Percentiles rank a stretch among this genome's conserved stretches.
Conservation (phyloP, 1,140 invertebrate genomes). For the Teleogryllus occipitalis region DNA sequence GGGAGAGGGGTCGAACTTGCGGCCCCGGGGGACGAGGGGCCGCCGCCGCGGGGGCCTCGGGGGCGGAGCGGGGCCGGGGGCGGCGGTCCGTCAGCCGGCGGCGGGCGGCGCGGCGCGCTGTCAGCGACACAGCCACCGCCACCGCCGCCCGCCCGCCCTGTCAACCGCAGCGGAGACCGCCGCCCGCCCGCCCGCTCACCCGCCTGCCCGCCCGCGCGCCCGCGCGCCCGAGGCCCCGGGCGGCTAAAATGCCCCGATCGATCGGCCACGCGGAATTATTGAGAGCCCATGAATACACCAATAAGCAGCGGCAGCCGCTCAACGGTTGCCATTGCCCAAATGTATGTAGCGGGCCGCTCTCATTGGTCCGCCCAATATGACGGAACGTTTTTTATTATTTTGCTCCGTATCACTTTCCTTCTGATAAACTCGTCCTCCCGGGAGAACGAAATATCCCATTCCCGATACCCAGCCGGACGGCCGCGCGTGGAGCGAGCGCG, state of each 20-base stretch:
- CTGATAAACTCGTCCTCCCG: neutral
- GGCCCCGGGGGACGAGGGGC: neutral
- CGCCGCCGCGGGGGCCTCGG: too few relatives aligned
- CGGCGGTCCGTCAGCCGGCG: neutral
- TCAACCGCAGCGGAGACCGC: neutral
- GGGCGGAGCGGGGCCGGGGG: too few relatives aligned
- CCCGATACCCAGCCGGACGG: neutral
- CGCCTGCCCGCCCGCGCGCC: too few relatives aligned
- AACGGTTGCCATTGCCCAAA: neutral
- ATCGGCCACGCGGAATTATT: neutral
- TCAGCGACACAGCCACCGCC: neutral
- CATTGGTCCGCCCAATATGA: neutral
- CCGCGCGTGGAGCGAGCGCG: neutral
- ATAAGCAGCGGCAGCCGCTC: constrained; percentile 2
- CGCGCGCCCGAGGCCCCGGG: too few relatives aligned
- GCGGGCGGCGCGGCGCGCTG: neutral
- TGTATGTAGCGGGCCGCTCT: neutral
- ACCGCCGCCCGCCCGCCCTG: neutral
- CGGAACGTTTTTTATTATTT: constrained; percentile 1
- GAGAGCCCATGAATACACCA: neutral
- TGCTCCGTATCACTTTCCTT: constrained; percentile 3
- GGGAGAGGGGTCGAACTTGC: neutral
- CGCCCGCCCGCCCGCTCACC: too few relatives aligned
- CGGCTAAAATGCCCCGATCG: neutral
- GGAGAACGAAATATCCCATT: constrained; percentile 3